Evolutionary conservation across 2,113 vertebrate genomes (phyloP).

Genomic region (Corythornis madagascariensis): DNA sequence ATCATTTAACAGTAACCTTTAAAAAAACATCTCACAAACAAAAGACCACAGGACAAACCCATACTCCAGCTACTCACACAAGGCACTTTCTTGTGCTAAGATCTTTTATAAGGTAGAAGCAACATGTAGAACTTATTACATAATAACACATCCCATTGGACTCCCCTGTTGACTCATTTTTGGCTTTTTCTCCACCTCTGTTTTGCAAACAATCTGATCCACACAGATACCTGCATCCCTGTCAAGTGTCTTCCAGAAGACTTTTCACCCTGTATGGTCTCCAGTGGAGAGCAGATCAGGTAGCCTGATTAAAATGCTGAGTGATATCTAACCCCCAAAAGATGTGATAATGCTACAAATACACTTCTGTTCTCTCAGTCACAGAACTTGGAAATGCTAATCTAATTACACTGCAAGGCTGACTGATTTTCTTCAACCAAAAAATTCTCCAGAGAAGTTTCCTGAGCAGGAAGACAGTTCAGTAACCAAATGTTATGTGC

Average conservation of each 20-base stretch:
- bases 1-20: not conserved
- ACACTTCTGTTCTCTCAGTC: conserved; percentile 11
- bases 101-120: not conserved
- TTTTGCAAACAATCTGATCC: conserved; percentile 16
- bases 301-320: not conserved
- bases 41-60: not conserved
- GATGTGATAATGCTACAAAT: conserved; percentile 49
- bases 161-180: not conserved
- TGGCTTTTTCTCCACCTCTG: not conserved
- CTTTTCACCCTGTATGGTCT: not conserved
- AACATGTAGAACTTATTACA: not conserved
- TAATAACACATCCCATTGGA: not conserved
- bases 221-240: not conserved
- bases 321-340: not conserved
- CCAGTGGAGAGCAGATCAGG: not conserved
- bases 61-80: not conserved
- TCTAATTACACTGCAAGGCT: conserved; percentile 55
- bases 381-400: conserved; percentile 37
- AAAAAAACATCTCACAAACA: not conserved
- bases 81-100: not conserved
- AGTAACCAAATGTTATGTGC: conserved; percentile 30
- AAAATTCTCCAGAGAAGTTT: conserved; percentile 41
- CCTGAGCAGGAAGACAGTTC: conserved; percentile 50
- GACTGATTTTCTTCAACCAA: conserved; percentile 38
- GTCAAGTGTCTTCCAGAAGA: not conserved